A percentile compares a stretch with the other conserved stretches of the same genome.
phyloP scores from a whole-genome alignment of 1,140 invertebrate genomes.

The Zaprionus camerounensis region DNA sequence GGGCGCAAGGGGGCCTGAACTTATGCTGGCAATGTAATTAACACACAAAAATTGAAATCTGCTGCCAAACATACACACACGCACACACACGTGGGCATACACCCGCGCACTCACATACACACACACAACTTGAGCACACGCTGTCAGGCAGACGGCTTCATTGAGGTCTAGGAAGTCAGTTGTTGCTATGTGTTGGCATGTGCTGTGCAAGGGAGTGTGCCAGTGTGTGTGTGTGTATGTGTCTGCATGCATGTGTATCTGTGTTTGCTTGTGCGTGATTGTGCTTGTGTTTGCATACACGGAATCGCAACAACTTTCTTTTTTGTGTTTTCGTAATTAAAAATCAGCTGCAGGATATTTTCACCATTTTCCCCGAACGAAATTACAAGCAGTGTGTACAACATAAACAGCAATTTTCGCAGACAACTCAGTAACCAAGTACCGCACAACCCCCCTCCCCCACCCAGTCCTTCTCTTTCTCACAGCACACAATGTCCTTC shows the following conservation, averaged over 20 bases:
- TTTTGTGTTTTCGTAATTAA: conserved; percentile 76
- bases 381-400: conserved; percentile 61
- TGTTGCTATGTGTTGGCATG: conserved; percentile 15
- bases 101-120: conserved; percentile 24
- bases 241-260: conserved; percentile 4
- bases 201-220: conserved; percentile 1
- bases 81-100: conserved; percentile 27
- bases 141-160: conserved; percentile 57
- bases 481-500: not conserved
- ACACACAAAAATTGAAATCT: conserved; percentile 81
- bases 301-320: conserved; percentile 72
- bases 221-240: conserved; percentile 4
- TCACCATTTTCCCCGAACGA: conserved; percentile 52
- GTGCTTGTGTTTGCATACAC: conserved; percentile 64
- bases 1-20: conserved; percentile 38
- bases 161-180: conserved; percentile 72
- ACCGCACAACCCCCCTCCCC: not conserved
- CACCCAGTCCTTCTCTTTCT: not conserved
- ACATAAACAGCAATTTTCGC: conserved; percentile 58
- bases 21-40: conserved; percentile 78
- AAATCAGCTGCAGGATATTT: conserved; percentile 80
- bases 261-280: conserved; percentile 21
- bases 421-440: conserved; percentile 18
- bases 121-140: conserved; percentile 31
- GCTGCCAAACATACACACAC: conserved; percentile 55